Base-by-base conservation (phyloP, 1,140 invertebrate species). In the Holotrichia oblita region DNA sequence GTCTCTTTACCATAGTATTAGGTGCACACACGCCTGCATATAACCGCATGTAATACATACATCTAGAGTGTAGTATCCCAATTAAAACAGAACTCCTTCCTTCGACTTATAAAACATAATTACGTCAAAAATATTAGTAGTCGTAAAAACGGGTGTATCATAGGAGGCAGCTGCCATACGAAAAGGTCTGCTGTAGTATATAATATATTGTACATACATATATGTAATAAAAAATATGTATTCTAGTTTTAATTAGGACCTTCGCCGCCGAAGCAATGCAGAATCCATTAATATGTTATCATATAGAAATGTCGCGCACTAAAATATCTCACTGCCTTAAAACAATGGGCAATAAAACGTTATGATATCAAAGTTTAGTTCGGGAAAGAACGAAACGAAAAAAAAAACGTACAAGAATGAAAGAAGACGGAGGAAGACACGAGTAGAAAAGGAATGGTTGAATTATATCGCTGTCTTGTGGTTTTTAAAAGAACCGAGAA, bases 291-390 rank as follows among this genome's bases (percentile, higher is more conserved):
- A 69, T 20, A 69, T 69, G 61, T 69, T 69, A 69, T 69, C 61
- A 69, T 69, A 69, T 27, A 69, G 22, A 69, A 69, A 69, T 69
- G 61, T 69, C 61, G 61, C 61, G 10, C 22, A 69, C 61, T 69
- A 69, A 69, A 69, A 69, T 69, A 69, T 27, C 61, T 69, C 22
- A 22, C 61, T 69, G 22, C 61, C 73, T 55, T 74, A 72, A 77
- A 81, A 81, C 81, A 81, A 81, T 81, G 78, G 81, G 78, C 78
- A 80, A 81, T 81, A 81, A 81, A 81, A 81, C 79, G 81, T 80
- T 80, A 80, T 80, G 78, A 79, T 79, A 79, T 79, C 78, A 77
- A 77, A 72, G 61, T 69, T 34, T 27, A 75, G 75, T 75, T 77
- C 75, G 48, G 72, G 76, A 79, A 79, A 69, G 69, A 75, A 42